phyloP scores from a whole-genome alignment of 2,113 vertebrate species.

The Casuarius casuarius region DNA sequence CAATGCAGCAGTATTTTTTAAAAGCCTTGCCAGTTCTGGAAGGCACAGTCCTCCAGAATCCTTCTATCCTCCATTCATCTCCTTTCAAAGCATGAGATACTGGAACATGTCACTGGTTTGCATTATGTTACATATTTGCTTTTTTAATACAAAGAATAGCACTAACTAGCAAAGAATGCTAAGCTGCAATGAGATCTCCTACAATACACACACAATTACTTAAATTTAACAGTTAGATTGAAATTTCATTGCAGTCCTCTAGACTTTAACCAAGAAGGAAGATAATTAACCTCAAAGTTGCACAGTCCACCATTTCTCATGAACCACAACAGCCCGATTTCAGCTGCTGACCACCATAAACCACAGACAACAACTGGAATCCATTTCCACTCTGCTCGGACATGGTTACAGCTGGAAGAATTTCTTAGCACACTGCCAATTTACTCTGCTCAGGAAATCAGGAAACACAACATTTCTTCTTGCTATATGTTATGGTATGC shows the following conservation, averaged over 20 bases:
- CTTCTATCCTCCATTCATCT: not conserved
- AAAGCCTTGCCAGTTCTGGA: not conserved
- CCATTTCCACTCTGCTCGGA: not conserved
- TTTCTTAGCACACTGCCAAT: not conserved
- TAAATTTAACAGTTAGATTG: not conserved
- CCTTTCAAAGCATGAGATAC: accelerated
- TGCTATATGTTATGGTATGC: not conserved
- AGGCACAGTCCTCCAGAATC: not conserved
- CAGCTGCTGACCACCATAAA: not conserved
- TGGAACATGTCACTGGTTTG: accelerated
- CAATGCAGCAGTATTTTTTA: not conserved
- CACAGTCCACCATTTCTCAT: not conserved
- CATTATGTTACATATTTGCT: accelerated
- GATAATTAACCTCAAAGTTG: accelerated
- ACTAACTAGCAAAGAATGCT: not conserved
- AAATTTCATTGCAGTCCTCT: not conserved
- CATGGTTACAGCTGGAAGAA: not conserved
- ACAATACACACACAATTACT: not conserved
- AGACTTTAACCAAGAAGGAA: not conserved
- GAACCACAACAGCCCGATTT: not conserved
- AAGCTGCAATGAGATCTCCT: not conserved
- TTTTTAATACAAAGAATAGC: not conserved
- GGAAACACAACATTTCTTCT: not conserved
- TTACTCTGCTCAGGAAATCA: not conserved
- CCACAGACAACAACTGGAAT: not conserved